Evolutionary conservation across 2,888 invertebrate species (phyloP).

Genomic region (Dasysyrphus tricinctus): DNA sequence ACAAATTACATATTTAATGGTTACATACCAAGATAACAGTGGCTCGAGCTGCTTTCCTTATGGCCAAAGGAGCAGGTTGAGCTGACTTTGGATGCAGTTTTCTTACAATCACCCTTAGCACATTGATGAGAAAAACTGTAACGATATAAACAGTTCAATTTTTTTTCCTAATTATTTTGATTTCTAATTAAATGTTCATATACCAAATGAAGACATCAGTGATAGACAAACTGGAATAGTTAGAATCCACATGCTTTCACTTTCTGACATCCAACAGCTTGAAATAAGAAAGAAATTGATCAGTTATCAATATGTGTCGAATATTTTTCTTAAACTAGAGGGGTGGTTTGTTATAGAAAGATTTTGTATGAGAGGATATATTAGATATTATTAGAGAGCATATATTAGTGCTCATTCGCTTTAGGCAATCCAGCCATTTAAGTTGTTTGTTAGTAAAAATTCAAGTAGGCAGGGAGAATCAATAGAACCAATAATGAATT

Average conservation of each 20-base stretch:
- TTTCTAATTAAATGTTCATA: constrained; percentile 68
- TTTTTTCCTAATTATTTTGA: neutral
- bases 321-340: too few relatives aligned
- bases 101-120: constrained; percentile 86
- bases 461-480: too few relatives aligned
- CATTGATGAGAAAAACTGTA: constrained; percentile 87
- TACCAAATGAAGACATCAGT: constrained; percentile 86
- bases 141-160: neutral
- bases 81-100: constrained; percentile 87
- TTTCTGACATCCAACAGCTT: constrained; percentile 89
- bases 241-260: constrained; percentile 87
- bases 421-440: too few relatives aligned
- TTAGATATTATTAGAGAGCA: too few relatives aligned
- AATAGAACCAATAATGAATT: too few relatives aligned
- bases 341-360: too few relatives aligned
- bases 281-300: constrained; percentile 50
- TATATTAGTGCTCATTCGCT: too few relatives aligned
- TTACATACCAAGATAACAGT: constrained; percentile 87
- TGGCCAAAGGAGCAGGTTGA: constrained; percentile 86
- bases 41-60: constrained; percentile 88
- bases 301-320: neutral
- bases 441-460: too few relatives aligned
- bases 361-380: too few relatives aligned
- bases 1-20: neutral
- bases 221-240: constrained; percentile 86